Evolutionary conservation across 2,888 invertebrate genomes (phyloP).

Genomic region (Alsophila aescularia): DNA sequence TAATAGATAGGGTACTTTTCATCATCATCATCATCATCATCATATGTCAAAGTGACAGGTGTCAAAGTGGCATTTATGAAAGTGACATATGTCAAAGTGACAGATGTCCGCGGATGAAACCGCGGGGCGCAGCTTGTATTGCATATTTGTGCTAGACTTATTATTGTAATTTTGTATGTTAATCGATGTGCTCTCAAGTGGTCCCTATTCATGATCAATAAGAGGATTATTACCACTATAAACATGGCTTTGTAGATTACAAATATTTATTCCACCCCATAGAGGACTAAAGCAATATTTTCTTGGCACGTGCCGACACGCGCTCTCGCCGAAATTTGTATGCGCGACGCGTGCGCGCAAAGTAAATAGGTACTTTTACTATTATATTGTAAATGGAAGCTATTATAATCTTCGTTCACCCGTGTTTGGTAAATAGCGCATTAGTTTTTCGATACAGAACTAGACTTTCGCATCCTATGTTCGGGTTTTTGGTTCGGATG

Average conservation of each 20-base stretch:
- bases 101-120: too few relatives aligned
- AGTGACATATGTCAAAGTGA: too few relatives aligned
- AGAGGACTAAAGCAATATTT: conserved; percentile 53
- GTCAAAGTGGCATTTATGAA: too few relatives aligned
- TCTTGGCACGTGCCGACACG: conserved; percentile 66
- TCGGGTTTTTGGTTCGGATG: too few relatives aligned
- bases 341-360: conserved; percentile 54
- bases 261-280: conserved; percentile 74
- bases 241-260: conserved; percentile 64
- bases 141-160: too few relatives aligned
- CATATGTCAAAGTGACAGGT: too few relatives aligned
- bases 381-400: neutral
- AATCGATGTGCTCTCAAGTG: conserved; percentile 31
- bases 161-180: neutral
- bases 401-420: neutral
- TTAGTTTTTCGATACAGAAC: too few relatives aligned
- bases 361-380: conserved; percentile 7
- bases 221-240: conserved; percentile 52
- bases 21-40: too few relatives aligned
- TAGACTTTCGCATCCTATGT: too few relatives aligned
- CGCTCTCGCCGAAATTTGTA: conserved; percentile 54
- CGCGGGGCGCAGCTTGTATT: too few relatives aligned
- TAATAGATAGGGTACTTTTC: too few relatives aligned
- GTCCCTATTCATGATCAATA: conserved; percentile 50
- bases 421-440: too few relatives aligned